Conservation (phyloP, 2,888 invertebrate species). For the Trachelus stipa region DNA sequence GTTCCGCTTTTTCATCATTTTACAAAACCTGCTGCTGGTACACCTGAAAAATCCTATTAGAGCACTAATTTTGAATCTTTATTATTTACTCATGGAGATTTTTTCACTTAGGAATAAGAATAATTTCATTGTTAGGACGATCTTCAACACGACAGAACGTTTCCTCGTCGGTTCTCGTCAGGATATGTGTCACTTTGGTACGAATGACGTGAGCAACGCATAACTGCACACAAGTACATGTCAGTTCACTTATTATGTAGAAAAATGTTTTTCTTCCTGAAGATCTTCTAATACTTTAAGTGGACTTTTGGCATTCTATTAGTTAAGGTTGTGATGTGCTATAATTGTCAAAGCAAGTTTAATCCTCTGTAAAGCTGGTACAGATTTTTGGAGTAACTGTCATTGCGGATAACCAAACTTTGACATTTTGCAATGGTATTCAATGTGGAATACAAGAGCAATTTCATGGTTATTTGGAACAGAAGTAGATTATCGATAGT, state of each 20-base stretch:
- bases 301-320: neutral
- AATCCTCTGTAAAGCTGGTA: neutral
- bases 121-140: neutral
- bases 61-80: neutral
- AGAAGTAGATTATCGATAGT: neutral
- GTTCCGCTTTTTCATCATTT: neutral
- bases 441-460: neutral
- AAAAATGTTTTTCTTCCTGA: constrained; percentile 13
- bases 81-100: neutral
- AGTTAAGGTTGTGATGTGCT: neutral
- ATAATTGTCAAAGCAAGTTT: neutral
- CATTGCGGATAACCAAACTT: neutral
- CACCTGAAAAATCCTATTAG: neutral
- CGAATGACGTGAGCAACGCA: constrained; percentile 43
- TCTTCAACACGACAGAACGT: neutral
- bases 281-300: neutral
- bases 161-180: constrained; percentile 10
- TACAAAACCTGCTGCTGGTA: neutral
- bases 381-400: neutral
- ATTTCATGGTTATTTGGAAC: neutral
- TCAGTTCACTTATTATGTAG: constrained; percentile 12
- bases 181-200: constrained; percentile 49
- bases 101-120: neutral
- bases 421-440: neutral
- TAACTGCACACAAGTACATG: constrained; percentile 27